Base-by-base conservation (phyloP, 2,113 vertebrate species). In the Psephotus haematonotus region DNA sequence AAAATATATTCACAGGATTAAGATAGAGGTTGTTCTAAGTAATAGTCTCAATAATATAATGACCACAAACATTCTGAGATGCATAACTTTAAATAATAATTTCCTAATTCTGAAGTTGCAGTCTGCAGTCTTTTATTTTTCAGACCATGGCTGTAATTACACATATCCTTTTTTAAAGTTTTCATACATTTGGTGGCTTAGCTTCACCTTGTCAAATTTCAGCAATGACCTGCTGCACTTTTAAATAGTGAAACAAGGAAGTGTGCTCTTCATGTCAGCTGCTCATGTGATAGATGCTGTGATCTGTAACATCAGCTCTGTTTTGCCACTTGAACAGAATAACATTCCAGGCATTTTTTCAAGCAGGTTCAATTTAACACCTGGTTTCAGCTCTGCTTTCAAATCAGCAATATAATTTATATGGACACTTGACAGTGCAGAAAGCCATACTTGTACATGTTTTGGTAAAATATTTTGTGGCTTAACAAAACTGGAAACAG, bases 361-460 rank as follows among this genome's bases (percentile, higher is more conserved):
- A 92, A 49, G 70, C 72, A 90, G 86, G 80, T 75, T 82, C 94
- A 93, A 47, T 97, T 92, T 88, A 95, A 90, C 92, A 86, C 27
- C 69, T 82, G 59, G 13, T 84, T 93, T 84, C 85, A 89, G 72
- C 35, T 81, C 50, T 71, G 65, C 70, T 89, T 75, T 91, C 71
- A 92, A 92, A 91, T 57, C 57, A 82, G 65, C 41, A 19, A 19
- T 92, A 33, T 22, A 19, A 91, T 24, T 65, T 35, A 70, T n/a
- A 86, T 24, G 55, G 62, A 91, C 84, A 82, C 22, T 53, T 97
- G 90, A 59, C 86, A 88, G 75, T 2, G 29, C 62, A 86, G 79
- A 46, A 95, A 94, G 65, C 31, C 52, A 41, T 69, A 37, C n/a
- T 37, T 37, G 41, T 7, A 86, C 20, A 33, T 13, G 5, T 37